Evolutionary conservation across 92 coral and sea anemone genomes (phyloP).

Genomic region (Ricordea florida): DNA sequence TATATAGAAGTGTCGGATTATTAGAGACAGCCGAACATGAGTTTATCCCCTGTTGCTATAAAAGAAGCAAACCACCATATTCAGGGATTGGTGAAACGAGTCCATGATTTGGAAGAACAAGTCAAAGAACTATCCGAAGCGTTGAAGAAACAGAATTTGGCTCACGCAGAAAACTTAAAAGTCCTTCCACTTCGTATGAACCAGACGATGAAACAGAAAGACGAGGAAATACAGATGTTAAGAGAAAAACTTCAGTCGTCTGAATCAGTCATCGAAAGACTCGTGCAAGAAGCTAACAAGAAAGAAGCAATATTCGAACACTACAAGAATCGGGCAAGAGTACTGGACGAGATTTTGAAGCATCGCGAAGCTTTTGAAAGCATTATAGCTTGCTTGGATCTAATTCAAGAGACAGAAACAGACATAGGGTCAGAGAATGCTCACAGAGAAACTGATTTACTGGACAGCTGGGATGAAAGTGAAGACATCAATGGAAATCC

Average conservation of each 20-base stretch:
- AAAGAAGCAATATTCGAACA: constrained; percentile 72
- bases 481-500: constrained; percentile 27
- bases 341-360: constrained; percentile 87
- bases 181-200: constrained; percentile 88
- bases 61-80: constrained; percentile 96
- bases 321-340: constrained; percentile 80
- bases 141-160: constrained; percentile 76
- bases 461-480: constrained; percentile 38
- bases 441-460: constrained; percentile 67
- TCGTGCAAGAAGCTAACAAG: constrained; percentile 70
- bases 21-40: constrained; percentile 37
- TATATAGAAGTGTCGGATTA: neutral
- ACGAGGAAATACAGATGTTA: constrained; percentile 81
- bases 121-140: constrained; percentile 77
- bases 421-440: constrained; percentile 2
- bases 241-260: constrained; percentile 49
- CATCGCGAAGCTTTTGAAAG: constrained; percentile 91
- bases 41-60: constrained; percentile 80
- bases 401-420: constrained; percentile 61
- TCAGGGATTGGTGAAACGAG: constrained; percentile 70
- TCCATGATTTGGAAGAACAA: constrained; percentile 80
- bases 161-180: constrained; percentile 80
- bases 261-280: constrained; percentile 55
- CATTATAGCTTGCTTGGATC: constrained; percentile 80
- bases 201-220: constrained; percentile 83